Conservation (phyloP, 2,797 vertebrate species). For the Myiotriccus ornatus region DNA sequence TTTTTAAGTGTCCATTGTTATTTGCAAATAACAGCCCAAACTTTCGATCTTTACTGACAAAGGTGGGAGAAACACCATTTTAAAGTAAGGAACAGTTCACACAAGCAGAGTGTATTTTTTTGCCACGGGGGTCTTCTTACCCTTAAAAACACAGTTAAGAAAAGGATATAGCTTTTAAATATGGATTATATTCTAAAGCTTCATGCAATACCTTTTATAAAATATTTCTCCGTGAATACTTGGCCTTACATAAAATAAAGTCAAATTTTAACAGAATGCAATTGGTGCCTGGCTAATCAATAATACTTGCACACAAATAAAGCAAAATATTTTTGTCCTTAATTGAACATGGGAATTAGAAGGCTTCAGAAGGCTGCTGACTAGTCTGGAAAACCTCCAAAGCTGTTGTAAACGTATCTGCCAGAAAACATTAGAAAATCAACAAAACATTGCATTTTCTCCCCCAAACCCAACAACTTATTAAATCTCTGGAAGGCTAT, state of each 20-base stretch:
- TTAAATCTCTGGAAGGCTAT: neutral
- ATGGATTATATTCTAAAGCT: neutral
- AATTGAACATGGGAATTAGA: neutral
- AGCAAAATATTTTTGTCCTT: conserved; percentile 7
- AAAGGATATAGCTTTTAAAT: neutral
- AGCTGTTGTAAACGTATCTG: neutral
- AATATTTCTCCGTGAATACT: neutral
- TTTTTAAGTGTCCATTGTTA: neutral
- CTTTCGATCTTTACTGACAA: neutral
- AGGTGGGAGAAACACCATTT: neutral
- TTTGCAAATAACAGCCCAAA: neutral
- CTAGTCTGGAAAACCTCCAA: neutral
- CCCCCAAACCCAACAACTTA: neutral
- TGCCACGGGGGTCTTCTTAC: neutral
- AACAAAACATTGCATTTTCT: neutral
- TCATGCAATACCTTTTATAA: neutral
- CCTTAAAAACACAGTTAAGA: neutral
- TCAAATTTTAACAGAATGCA: neutral
- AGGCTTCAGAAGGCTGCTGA: neutral
- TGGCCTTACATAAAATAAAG: neutral
- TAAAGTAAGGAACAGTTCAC: neutral
- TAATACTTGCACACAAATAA: neutral
- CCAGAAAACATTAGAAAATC: neutral
- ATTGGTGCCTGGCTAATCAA: neutral
- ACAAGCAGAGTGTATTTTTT: neutral